Percentiles rank a stretch among this genome's conserved stretches.
Evolutionary conservation across 2,113 vertebrate genomes (phyloP).

Genomic region (Anoura caudifer): DNA sequence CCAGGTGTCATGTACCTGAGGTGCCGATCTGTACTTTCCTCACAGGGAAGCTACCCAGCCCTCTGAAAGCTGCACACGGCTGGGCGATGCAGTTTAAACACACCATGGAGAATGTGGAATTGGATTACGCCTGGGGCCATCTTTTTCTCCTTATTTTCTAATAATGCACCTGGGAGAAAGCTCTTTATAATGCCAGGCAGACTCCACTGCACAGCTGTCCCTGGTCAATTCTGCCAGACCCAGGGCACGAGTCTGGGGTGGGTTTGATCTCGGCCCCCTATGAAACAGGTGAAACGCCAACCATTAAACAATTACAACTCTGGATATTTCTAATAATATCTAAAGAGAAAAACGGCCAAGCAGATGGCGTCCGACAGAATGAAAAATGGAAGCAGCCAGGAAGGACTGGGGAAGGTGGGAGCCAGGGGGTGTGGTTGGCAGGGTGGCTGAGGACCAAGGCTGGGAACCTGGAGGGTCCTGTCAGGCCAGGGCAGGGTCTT

Average conservation of each 20-base stretch:
- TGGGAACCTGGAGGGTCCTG: neutral
- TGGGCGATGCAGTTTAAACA: slow-evolving; percentile 9
- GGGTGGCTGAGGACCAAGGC: neutral
- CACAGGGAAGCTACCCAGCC: neutral
- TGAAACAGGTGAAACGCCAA: slow-evolving; percentile 59
- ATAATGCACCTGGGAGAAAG: slow-evolving; percentile 45
- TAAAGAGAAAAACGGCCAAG: slow-evolving; percentile 48
- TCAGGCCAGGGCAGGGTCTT: neutral
- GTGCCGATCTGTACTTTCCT: slow-evolving; percentile 24
- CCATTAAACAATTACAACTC: slow-evolving; percentile 68
- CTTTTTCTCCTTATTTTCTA: slow-evolving; percentile 47
- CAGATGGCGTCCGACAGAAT: slow-evolving; percentile 60
- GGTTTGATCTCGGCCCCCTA: neutral
- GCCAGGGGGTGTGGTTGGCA: neutral
- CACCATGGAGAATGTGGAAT: slow-evolving; percentile 45
- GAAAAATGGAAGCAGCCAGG: slow-evolving; percentile 49
- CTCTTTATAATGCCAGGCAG: slow-evolving; percentile 66
- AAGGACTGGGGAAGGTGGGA: neutral
- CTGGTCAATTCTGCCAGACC: slow-evolving; percentile 36
- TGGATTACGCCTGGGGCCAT: slow-evolving; percentile 64
- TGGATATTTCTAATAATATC: slow-evolving; percentile 57
- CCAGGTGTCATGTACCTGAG: neutral
- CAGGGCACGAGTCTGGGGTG: slow-evolving; percentile 25
- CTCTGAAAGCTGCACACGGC: neutral
- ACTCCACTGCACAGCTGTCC: slow-evolving; percentile 64